Evolutionary conservation across 2,888 invertebrate genomes (phyloP).

Genomic region (Andrena camellia): DNA sequence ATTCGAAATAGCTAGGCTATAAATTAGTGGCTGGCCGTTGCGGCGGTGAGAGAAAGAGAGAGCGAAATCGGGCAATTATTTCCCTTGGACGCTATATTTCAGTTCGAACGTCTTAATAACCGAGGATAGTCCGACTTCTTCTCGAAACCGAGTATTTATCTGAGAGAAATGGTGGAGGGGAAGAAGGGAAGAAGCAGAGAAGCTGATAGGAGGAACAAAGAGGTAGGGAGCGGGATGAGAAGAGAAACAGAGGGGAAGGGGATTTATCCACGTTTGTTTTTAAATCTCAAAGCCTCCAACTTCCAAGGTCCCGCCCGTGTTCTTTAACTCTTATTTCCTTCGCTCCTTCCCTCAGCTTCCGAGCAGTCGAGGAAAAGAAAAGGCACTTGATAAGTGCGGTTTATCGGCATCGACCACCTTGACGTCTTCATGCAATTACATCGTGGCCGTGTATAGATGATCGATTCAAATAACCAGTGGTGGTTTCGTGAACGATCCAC

Average conservation of each 20-base stretch:
- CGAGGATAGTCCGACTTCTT: conserved; percentile 68
- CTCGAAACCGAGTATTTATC: conserved; percentile 20
- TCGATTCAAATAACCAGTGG: conserved; percentile 30
- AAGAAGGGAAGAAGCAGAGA: background rate
- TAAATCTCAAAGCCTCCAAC: conserved; percentile 21
- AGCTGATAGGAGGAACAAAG: background rate
- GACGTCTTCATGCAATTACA: conserved; percentile 56
- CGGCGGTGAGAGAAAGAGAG: conserved; percentile 35
- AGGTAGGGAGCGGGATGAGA: background rate
- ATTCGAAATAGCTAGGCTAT: conserved; percentile 77
- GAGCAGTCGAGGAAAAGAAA: conserved; percentile 12
- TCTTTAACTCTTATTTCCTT: conserved; percentile 16
- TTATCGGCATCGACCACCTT: conserved; percentile 32
- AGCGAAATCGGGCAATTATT: conserved; percentile 78
- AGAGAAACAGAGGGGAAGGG: no score
- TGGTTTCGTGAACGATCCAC: conserved; percentile 28
- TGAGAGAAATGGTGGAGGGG: background rate
- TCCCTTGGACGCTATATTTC: conserved; percentile 82
- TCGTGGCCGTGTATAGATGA: conserved; percentile 24
- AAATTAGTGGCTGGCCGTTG: conserved; percentile 73
- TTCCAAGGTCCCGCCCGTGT: background rate
- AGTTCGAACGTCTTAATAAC: conserved; percentile 83
- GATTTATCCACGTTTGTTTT: conserved; percentile 24
- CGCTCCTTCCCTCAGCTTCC: conserved; percentile 20
- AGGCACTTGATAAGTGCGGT: conserved; percentile 16